A percentile compares a stretch with the other conserved stretches of the same genome.
Evolutionary conservation across 1,140 invertebrate species (phyloP).

Genomic region (Euura saliciscinereae): DNA sequence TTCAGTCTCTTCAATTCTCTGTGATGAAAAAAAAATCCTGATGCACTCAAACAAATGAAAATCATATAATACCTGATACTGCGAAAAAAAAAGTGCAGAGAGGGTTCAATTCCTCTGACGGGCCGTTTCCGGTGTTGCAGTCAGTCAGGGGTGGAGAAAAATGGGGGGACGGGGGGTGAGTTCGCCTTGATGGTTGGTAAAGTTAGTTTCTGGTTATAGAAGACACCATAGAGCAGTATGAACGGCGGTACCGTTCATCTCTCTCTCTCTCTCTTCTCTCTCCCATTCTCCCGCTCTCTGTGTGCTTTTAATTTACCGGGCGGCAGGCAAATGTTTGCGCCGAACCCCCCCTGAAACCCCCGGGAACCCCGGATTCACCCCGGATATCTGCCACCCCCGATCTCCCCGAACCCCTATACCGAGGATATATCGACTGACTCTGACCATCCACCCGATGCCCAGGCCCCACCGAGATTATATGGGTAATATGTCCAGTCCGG

Average conservation of each 20-base stretch:
- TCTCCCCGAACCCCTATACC: conserved; percentile 16
- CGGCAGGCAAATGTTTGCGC: conserved; percentile 61
- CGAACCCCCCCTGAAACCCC: conserved; percentile 32
- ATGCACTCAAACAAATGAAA: no score
- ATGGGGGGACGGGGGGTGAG: neutral
- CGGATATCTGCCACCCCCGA: conserved; percentile 13
- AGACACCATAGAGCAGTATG: neutral
- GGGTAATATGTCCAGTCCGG: conserved; percentile 38
- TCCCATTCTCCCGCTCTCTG: conserved; percentile 52
- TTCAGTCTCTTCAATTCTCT: no score
- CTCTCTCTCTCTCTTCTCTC: conserved; percentile 46
- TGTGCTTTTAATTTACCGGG: conserved; percentile 62
- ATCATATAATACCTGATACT: no score
- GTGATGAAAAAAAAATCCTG: no score
- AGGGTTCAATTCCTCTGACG: neutral
- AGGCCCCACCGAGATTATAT: conserved; percentile 36
- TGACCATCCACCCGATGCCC: conserved; percentile 34
- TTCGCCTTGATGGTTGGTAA: neutral
- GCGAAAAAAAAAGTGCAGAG: no score
- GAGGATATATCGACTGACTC: conserved; percentile 48
- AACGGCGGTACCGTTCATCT: conserved; percentile 9
- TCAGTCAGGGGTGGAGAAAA: neutral
- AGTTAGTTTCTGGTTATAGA: neutral
- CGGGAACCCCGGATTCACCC: conserved; percentile 10
- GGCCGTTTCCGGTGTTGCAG: neutral